These are phyloP conservation scores for Gnathonemus echidnorhynchus DNA, from an alignment of 2,113 vertebrate genomes.

Conservation along the genomic window DNA sequence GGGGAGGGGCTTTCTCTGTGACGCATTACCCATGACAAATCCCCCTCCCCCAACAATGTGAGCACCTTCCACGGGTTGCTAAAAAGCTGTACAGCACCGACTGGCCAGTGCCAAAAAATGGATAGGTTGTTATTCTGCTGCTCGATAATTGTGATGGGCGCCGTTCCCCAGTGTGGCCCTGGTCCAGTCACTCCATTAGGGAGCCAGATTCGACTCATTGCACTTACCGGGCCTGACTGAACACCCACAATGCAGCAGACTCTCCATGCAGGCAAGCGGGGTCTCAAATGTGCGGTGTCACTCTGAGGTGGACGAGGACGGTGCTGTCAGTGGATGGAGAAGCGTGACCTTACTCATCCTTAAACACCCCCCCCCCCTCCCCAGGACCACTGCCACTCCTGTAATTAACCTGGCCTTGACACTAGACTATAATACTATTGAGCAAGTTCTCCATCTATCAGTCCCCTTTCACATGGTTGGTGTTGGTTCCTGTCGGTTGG, in stretches of 20 bases:
- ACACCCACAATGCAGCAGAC: background rate
- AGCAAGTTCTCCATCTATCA: background rate
- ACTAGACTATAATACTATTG: background rate
- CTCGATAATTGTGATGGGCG: background rate
- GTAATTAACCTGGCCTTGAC: background rate
- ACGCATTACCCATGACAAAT: background rate
- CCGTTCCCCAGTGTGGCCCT: background rate
- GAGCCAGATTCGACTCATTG: background rate
- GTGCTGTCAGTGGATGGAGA: background rate
- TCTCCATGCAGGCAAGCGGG: background rate
- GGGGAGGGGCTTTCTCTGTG: background rate
- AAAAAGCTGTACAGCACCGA: background rate
- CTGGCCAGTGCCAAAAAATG: background rate
- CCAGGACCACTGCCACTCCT: background rate
- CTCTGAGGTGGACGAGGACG: background rate
- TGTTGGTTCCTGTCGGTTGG: background rate
- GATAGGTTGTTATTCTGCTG: background rate
- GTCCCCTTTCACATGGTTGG: background rate
- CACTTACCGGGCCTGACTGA: background rate
- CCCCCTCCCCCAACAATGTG: background rate
- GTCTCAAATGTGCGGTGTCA: background rate
- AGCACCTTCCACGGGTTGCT: background rate
- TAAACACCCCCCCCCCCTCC: background rate
- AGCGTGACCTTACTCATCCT: background rate
- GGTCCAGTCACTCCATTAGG: background rate